Evolutionary conservation across 2,888 invertebrate genomes (phyloP), one percentile per base, ranked within the genome.

Genomic region (Lepidocyrtoides sp.): DNA sequence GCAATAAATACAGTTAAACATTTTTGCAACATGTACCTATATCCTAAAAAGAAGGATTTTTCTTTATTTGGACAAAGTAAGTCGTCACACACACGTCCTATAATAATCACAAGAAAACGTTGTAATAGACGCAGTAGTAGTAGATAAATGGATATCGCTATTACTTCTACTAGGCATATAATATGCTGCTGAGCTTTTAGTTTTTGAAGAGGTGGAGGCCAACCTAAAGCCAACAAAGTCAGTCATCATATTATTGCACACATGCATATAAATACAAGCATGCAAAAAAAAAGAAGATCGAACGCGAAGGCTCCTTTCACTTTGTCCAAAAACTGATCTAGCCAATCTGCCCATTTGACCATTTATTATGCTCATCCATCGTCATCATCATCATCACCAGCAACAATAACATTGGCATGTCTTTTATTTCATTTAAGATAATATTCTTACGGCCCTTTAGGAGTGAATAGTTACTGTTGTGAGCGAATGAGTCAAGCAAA

Each of bases 281-380:
- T 82, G 60, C 82, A 82, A 44, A 82, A 82, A 44, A 82, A 63
- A 82, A 82, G 60, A 44, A 54, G 77, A 79, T 75, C 69, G 51
- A 83, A 72, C 51, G 20, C 17, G 54, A 87, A 87, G 87, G 79
- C 79, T 57, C 88, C 88, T 89, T 89, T 89, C 88, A 89, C 88
- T 89, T 89, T 89, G 88, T 89, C 88, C 88, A 89, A 89, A 89
- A 89, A 89, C 81, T 89, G 88, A 89, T 87, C 87, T 87, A 87
- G 87, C 87, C 87, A 87, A 87, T 87, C 87, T 87, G 66, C 87
- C 87, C 79, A 63, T 79, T 87, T 87, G 36, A 75, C 75, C 86
- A 86, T 77, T 72, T 79, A 79, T 79, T 79, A 79, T 79, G 48
- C 77, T n/a, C 72, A 72, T 72, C 72, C 72, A 72, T 72, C 77